phyloP scores from a whole-genome alignment of 2,113 vertebrate genomes.

The Oncorhynchus mykiss region DNA sequence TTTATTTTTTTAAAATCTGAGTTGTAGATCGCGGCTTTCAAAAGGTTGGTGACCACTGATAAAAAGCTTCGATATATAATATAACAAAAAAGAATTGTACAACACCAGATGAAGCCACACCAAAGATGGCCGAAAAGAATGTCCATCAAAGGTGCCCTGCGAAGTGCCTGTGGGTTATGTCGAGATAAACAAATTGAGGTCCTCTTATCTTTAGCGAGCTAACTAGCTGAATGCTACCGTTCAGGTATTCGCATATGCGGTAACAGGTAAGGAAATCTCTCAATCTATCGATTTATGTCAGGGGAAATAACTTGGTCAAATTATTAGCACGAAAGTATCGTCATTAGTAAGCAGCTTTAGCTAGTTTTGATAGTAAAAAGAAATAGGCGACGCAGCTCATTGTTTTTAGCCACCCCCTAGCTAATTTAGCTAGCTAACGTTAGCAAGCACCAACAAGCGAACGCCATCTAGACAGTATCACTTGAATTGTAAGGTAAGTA shows the following conservation, averaged over 20 bases:
- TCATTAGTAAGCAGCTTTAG: neutral
- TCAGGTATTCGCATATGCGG: conserved; percentile 40
- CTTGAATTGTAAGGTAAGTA: neutral
- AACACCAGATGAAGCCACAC: conserved; percentile 28
- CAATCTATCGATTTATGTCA: neutral
- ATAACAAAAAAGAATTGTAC: too few species aligned
- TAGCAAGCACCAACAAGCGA: conserved; percentile 4
- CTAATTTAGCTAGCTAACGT: conserved; percentile 31
- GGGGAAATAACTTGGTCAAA: neutral
- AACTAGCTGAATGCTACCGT: conserved; percentile 24
- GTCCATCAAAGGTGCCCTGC: conserved; percentile 23
- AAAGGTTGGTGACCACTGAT: too few species aligned
- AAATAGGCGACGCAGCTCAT: neutral
- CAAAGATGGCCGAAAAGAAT: conserved; percentile 46
- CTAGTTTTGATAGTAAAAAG: neutral
- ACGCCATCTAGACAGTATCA: neutral
- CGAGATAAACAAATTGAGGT: conserved; percentile 43
- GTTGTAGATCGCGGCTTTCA: too few species aligned
- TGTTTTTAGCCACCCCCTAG: neutral
- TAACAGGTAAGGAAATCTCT: neutral
- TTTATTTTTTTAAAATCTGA: too few species aligned
- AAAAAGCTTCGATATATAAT: too few species aligned
- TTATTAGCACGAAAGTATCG: neutral
- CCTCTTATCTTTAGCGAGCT: conserved; percentile 55
- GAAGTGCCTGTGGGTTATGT: conserved; percentile 43